These are phyloP conservation scores for Aphelinus atriplicis DNA, from an alignment of 1,140 invertebrate genomes.

Conservation along the genomic window DNA sequence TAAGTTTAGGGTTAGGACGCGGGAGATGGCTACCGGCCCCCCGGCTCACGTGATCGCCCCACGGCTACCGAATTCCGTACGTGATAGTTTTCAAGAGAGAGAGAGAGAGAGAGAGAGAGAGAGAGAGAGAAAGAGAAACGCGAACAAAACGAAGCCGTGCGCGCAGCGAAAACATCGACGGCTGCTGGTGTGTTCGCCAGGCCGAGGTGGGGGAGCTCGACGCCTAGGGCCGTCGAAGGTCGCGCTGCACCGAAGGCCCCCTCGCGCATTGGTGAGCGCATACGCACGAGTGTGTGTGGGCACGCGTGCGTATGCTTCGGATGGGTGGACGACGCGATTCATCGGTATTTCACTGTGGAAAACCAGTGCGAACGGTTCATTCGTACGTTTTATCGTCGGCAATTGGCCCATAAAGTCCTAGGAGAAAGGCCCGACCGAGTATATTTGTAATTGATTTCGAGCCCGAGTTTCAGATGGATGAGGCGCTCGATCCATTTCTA, in stretches of 20 bases:
- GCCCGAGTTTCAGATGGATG: too few relatives aligned
- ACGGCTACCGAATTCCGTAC: conserved; percentile 61
- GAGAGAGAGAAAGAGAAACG: background rate
- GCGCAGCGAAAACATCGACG: too few relatives aligned
- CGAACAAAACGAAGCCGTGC: background rate
- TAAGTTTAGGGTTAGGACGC: conserved; percentile 51
- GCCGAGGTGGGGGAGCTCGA: conserved; percentile 49
- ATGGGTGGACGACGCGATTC: too few relatives aligned
- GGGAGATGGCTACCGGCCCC: conserved; percentile 47
- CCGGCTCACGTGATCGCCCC: conserved; percentile 54
- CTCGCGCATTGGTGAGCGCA: background rate
- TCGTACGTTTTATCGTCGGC: too few relatives aligned
- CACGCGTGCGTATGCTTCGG: too few relatives aligned
- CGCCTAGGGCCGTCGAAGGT: conserved; percentile 57
- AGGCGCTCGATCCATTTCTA: too few relatives aligned
- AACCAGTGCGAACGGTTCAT: too few relatives aligned
- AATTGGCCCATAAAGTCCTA: too few relatives aligned
- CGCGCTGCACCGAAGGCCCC: conserved; percentile 50
- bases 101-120: background rate
- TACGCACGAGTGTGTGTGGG: background rate
- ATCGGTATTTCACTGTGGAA: too few relatives aligned
- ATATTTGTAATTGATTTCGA: too few relatives aligned
- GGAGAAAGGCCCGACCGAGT: too few relatives aligned
- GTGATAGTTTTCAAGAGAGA: conserved; percentile 44
- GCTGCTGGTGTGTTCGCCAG: conserved; percentile 22